Conservation (phyloP, 2,888 invertebrate genomes). For the Pristionchus fissidentatus region DNA sequence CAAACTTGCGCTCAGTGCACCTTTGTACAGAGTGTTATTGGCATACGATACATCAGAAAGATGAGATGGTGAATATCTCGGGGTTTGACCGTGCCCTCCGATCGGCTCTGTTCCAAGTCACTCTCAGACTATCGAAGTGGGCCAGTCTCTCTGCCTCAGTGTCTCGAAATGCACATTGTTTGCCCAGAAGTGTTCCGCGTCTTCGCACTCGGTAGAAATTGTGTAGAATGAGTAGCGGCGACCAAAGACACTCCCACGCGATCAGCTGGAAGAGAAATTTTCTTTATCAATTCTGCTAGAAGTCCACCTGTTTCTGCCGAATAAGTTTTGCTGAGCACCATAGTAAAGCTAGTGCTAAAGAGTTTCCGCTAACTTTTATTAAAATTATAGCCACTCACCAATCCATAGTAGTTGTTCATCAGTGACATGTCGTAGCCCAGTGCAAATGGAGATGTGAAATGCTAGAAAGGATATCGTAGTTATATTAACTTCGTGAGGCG, state of each 20-base stretch:
- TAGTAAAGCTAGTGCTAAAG: no score
- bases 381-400: not conserved
- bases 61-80: not conserved
- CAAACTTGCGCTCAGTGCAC: no score
- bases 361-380: not conserved
- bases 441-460: not conserved
- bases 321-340: no score
- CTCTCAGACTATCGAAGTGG: conserved; percentile 15
- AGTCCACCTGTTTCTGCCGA: no score
- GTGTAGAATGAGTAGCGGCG: not conserved
- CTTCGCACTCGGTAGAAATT: not conserved
- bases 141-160: not conserved
- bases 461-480: not conserved
- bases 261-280: conserved; percentile 19
- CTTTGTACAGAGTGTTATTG: no score
- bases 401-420: conserved; percentile 11
- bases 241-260: not conserved
- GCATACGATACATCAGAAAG: no score
- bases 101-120: not conserved
- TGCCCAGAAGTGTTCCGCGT: not conserved
- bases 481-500: no score
- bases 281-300: no score
- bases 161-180: not conserved
- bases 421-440: conserved; percentile 14
- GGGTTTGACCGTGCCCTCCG: not conserved